Conservation (phyloP, 2,113 vertebrate genomes). For the Pterocles orientalis region DNA sequence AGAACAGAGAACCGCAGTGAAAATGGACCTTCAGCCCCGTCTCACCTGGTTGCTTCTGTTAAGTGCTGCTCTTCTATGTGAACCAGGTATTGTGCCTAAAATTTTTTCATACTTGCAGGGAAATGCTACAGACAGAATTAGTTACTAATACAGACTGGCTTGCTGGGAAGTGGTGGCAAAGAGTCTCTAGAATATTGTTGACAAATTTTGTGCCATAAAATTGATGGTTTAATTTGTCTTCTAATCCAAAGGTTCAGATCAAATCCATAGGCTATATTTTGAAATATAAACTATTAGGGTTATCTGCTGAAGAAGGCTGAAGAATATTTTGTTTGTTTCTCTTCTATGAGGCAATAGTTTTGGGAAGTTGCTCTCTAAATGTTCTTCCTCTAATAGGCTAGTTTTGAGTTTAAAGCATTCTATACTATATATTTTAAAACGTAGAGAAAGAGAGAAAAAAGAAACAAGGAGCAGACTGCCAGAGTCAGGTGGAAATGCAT, state of each 20-base stretch:
- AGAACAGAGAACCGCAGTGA: not conserved
- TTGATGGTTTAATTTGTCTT: not conserved
- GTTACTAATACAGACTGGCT: not conserved
- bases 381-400: not conserved
- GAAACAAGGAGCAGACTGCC: not conserved
- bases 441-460: not conserved
- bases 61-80: not conserved
- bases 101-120: not conserved
- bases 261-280: not conserved
- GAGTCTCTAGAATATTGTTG: not conserved
- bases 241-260: not conserved
- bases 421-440: not conserved
- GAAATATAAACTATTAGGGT: not conserved
- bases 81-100: slow-evolving; percentile 20
- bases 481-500: not conserved
- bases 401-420: not conserved
- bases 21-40: not conserved
- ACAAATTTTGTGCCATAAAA: not conserved
- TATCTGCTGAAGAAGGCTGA: not conserved
- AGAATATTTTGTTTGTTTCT: not conserved
- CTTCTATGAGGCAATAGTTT: not conserved
- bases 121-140: not conserved
- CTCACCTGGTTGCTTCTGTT: slow-evolving; percentile 43
- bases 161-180: not conserved
- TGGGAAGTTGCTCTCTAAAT: not conserved